Percentiles rank a stretch among this genome's conserved stretches.
These are phyloP conservation scores for Cyanistes caeruleus DNA, from an alignment of 2,113 vertebrate genomes.

Conservation along the genomic window DNA sequence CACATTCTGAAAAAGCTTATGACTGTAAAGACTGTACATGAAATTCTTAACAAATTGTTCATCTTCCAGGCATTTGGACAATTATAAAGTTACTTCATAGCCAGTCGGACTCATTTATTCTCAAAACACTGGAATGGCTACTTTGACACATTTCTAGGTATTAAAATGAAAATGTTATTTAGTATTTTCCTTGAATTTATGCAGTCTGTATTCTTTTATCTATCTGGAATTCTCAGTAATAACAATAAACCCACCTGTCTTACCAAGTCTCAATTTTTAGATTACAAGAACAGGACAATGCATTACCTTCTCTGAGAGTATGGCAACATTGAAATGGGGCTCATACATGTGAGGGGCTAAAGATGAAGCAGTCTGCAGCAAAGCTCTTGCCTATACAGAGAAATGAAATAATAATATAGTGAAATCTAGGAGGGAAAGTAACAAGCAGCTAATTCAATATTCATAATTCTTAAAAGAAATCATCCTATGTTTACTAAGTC, in stretches of 20 bases:
- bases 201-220: background rate
- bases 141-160: background rate
- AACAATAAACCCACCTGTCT: background rate
- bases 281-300: background rate
- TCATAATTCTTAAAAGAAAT: background rate
- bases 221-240: background rate
- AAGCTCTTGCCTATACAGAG: conserved; percentile 85
- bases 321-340: conserved; percentile 91
- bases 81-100: background rate
- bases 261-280: background rate
- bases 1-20: background rate
- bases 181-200: background rate
- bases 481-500: background rate
- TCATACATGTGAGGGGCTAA: conserved; percentile 94
- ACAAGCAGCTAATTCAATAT: background rate
- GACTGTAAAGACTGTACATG: background rate
- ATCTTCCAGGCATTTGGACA: background rate
- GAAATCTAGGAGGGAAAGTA: background rate
- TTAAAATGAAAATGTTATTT: background rate
- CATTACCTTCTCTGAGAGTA: conserved; percentile 92
- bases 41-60: background rate
- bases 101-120: background rate
- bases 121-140: background rate
- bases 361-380: conserved; percentile 90
- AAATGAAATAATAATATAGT: background rate